Conservation (phyloP, 2,113 vertebrate species). For the Epinephelus fuscoguttatus region DNA sequence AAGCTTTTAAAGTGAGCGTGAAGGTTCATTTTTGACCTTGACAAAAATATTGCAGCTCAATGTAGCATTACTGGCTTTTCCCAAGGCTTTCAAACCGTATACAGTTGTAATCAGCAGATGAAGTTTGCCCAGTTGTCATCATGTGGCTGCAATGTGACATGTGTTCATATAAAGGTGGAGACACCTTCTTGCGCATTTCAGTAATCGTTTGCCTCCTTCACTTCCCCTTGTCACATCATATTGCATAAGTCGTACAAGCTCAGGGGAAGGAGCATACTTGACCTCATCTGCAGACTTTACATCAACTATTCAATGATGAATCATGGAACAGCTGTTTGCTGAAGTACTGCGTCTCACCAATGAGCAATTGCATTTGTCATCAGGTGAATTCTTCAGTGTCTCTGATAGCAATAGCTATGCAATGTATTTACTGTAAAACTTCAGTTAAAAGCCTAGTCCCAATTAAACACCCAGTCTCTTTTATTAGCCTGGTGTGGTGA, state of each 20-base stretch:
- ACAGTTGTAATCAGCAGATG: neutral
- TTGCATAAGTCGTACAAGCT: neutral
- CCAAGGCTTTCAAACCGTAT: neutral
- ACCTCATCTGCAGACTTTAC: too few species aligned
- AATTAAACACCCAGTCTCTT: too few species aligned
- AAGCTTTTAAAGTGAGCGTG: neutral
- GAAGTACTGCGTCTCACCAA: too few species aligned
- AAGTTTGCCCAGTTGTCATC: neutral
- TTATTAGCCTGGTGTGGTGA: too few species aligned
- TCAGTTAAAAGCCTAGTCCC: too few species aligned
- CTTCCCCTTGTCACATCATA: neutral
- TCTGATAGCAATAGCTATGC: too few species aligned
- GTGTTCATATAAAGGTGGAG: neutral
- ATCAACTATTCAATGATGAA: too few species aligned
- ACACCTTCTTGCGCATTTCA: neutral
- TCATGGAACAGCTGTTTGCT: too few species aligned
- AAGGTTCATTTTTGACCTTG: conserved; percentile 24
- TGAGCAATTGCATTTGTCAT: too few species aligned
- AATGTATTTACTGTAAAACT: too few species aligned
- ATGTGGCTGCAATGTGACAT: neutral
- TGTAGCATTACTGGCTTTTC: too few species aligned
- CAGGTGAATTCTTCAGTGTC: too few species aligned
- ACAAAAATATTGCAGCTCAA: neutral
- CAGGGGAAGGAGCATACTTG: neutral
- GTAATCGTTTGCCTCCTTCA: neutral